Conservation (phyloP, 2,888 invertebrate genomes). For the Drepana falcataria region DNA sequence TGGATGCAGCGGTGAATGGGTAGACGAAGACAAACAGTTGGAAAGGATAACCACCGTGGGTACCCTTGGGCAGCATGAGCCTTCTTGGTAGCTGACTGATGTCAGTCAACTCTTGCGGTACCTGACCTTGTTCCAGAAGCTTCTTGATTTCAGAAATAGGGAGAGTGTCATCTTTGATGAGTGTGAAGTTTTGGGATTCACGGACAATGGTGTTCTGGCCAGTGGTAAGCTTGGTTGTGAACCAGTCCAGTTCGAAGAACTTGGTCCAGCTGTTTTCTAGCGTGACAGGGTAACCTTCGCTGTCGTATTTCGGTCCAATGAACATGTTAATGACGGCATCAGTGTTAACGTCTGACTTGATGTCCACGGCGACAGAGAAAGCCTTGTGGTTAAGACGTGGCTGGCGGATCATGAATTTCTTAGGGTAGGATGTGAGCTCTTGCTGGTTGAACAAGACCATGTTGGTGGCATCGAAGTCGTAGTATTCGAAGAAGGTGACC, state of each 20-base stretch:
- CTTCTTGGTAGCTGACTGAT: conserved; percentile 82
- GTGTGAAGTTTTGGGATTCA: conserved; percentile 81
- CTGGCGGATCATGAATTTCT: conserved; percentile 79
- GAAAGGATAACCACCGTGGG: conserved; percentile 79
- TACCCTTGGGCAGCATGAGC: conserved; percentile 84
- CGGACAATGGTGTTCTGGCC: conserved; percentile 83
- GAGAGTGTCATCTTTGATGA: conserved; percentile 80
- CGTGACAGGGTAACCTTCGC: conserved; percentile 67
- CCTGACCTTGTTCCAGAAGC: conserved; percentile 71
- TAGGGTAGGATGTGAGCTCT: conserved; percentile 46
- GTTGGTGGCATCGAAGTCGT: conserved; percentile 80
- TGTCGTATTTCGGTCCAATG: conserved; percentile 84
- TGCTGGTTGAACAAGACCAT: conserved; percentile 48
- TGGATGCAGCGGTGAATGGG: conserved; percentile 65
- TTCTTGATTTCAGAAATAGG: conserved; percentile 79
- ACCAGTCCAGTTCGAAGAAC: conserved; percentile 81
- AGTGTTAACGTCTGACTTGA: conserved; percentile 78
- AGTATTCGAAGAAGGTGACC: conserved; percentile 82
- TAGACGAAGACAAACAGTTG: conserved; percentile 80
- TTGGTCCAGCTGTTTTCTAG: conserved; percentile 79
- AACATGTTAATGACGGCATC: conserved; percentile 81
- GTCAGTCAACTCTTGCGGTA: conserved; percentile 74
- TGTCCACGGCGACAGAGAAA: conserved; percentile 79
- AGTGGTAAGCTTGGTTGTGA: conserved; percentile 75
- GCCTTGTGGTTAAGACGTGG: conserved; percentile 84